Evolutionary conservation across 1,140 invertebrate species (phyloP), one percentile per base, ranked within the genome.

Genomic region (Drosophila ogumai): DNA sequence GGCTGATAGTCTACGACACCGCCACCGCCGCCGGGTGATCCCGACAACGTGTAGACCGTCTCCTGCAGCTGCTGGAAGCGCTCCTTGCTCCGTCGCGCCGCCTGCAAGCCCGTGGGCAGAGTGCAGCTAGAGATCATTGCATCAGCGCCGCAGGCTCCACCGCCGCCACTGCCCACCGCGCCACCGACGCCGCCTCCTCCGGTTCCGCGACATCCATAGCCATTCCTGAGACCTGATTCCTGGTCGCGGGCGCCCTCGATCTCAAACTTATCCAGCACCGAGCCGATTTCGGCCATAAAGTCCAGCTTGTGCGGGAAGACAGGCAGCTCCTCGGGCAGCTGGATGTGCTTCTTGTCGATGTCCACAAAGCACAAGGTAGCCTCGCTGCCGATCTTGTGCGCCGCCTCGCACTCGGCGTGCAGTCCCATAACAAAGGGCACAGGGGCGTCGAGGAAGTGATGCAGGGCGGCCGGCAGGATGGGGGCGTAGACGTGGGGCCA

Each of bases 401-500:
- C 93, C 5, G 93, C 93, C 61, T 94, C 94, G 71, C 92, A 94
- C 66, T 94, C 93, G 38, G 94, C 93, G 78, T 95, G 95, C n/a
- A 95, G 80, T 12, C 99, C 99, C 99, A 99, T 99, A 59, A 99
- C 96, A 93, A 99, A 99, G 17, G 99, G 99, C 32, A 99, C 99
- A 0, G 99, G 99, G 12, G 99, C 99, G 94, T 99, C 99, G 13
- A 99, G 94, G 93, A 99, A 99, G 91, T 99, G 98, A 81, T 98
- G 96, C 49, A 99, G 94, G 17, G 98, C 98, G 22, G 98, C 96
- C 3, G 99, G 99, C 72, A 99, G 93, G 87, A 99, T 99, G 6
- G 99, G 99, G 28, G 99, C 99, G 93, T 99, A 99, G 0, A 99
- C 98, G 93, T 99, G 98, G 58, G 98, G 98, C 99, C 99, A 99